Evolutionary conservation across 2,888 invertebrate species (phyloP).

Genomic region (Phymatocera aterrima): DNA sequence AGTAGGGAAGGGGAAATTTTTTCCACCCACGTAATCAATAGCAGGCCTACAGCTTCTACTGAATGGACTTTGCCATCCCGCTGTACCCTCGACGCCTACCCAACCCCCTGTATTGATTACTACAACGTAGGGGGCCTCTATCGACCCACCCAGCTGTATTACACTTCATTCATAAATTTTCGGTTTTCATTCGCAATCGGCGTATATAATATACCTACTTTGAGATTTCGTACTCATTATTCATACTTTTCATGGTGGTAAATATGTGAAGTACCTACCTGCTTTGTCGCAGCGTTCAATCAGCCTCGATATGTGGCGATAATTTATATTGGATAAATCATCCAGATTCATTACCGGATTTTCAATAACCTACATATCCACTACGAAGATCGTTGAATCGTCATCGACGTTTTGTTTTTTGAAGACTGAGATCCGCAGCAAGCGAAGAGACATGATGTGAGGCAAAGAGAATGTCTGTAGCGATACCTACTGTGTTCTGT

Average conservation of each 20-base stretch:
- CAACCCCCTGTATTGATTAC: constrained; percentile 72
- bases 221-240: constrained; percentile 4
- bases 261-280: no score
- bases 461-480: no score
- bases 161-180: constrained; percentile 74
- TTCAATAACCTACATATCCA: not conserved
- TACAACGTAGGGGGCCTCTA: constrained; percentile 69
- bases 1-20: constrained; percentile 47
- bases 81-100: constrained; percentile 62
- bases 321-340: not conserved
- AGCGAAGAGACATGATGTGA: no score
- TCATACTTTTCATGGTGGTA: not conserved
- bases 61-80: constrained; percentile 72
- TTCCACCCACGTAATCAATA: constrained; percentile 72
- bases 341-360: not conserved
- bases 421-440: no score
- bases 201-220: constrained; percentile 10
- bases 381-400: no score
- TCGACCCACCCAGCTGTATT: constrained; percentile 72
- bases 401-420: no score
- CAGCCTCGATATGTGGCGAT: not conserved
- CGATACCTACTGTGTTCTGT: not conserved
- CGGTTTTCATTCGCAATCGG: constrained; percentile 54
- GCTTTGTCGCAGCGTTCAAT: not conserved
- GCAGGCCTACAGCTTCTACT: constrained; percentile 69